Base-by-base conservation (phyloP, 2,797 vertebrate species). In the Amphiprion clarkii region DNA sequence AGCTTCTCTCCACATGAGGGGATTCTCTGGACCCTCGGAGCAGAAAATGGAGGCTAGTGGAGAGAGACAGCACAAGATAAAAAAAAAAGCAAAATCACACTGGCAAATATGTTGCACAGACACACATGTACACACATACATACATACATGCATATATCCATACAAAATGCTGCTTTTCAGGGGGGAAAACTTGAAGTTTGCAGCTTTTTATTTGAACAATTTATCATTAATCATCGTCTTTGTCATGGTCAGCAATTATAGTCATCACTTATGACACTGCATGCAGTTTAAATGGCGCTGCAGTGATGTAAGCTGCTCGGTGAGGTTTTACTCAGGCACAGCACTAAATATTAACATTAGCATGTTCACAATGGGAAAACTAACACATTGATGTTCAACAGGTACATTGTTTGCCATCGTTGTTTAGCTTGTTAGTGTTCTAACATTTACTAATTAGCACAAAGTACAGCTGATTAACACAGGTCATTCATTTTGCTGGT, bases 1-100 rank as follows among this genome's bases (percentile, higher is more conserved):
- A 82, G 84, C 84, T 87, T 88, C 62, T 89, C 87, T 87, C 84
- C 83, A 85, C 88, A 85, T 84, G 82, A 90, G 71, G 72, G 79
- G 86, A 89, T 92, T 90, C 90, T 90, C 80, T 72, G 56, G 89
- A 87, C 87, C 90, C 87, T 90, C 71, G 74, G 92, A 92, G 92
- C 91, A 91, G 90, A 93, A 93, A 93, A 93, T 94, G 87, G 90
- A 92, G 92, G 78, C 80, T 78, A 89, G 90, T 90, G 84, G 79
- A 89, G 91, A 78, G 83, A 88, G 64, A 88, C 89, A 76, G 86
- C 39, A 52, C 68, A 72, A 90, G 88, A 91, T 89, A 79, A 76
- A 84, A 78, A 55, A 56, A 60, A 58, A 76, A 53, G 72, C 65
- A 85, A 7, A 78, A 69, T 75, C 74, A 67, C 49, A 68, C 63